Percentiles rank a stretch among this genome's conserved stretches.
These are phyloP conservation scores for Pygoscelis adeliae DNA, from an alignment of 2,113 vertebrate species.

Conservation along the genomic window DNA sequence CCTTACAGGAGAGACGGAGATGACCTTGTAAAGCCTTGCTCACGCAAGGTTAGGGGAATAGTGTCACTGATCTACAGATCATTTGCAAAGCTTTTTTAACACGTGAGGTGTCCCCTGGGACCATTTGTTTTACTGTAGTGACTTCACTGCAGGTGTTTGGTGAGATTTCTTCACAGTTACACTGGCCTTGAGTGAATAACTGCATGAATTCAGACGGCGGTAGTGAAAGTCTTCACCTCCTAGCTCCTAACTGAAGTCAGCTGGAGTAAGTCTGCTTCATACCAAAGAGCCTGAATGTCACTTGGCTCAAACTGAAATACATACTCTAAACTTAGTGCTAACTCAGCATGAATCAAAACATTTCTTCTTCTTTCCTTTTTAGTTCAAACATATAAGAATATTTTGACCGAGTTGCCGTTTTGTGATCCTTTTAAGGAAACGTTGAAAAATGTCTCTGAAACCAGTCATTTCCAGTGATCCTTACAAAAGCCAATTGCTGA, in stretches of 20 bases:
- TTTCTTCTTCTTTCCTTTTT: not conserved
- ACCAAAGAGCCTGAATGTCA: not conserved
- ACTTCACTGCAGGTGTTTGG: not conserved
- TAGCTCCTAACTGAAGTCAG: not conserved
- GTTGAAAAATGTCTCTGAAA: not conserved
- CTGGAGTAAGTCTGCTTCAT: not conserved
- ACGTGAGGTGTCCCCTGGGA: rapidly evolving
- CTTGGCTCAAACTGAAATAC: not conserved
- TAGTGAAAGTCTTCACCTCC: not conserved
- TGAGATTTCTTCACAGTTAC: not conserved
- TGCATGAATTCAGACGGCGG: not conserved
- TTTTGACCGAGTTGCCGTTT: not conserved
- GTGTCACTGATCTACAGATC: not conserved
- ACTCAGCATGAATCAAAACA: not conserved
- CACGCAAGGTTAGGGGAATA: not conserved
- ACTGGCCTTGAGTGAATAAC: not conserved
- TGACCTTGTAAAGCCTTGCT: not conserved
- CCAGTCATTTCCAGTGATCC: not conserved
- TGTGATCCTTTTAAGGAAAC: not conserved
- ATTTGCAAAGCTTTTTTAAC: not conserved
- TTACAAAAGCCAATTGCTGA: not conserved
- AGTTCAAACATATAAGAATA: not conserved
- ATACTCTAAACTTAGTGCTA: not conserved
- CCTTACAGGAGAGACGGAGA: not conserved
- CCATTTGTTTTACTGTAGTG: not conserved